phyloP scores from a whole-genome alignment of 2,888 invertebrate species.

The Congeria kusceri region DNA sequence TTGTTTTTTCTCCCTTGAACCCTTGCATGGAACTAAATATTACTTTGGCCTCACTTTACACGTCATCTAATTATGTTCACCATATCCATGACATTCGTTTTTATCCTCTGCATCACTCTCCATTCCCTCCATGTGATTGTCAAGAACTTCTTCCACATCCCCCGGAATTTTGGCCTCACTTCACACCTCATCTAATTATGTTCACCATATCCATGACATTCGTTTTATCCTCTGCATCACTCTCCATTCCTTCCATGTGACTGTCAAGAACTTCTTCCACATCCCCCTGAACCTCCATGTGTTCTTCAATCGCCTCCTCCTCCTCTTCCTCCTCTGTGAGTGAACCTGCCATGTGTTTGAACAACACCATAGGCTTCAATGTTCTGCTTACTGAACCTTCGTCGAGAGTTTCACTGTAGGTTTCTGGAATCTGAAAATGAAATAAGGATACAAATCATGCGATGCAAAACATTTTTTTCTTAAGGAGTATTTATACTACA shows the following conservation, averaged over 20 bases:
- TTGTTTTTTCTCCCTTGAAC: too few species aligned
- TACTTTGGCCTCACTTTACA: too few species aligned
- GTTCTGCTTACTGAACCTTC: background rate
- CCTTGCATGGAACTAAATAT: too few species aligned
- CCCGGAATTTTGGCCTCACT: too few species aligned
- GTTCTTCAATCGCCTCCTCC: constrained; percentile 35
- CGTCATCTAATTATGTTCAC: constrained; percentile 11
- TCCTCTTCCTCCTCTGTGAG: constrained; percentile 21
- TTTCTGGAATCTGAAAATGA: too few species aligned
- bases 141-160: constrained; percentile 20
- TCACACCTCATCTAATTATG: constrained; percentile 5
- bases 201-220: constrained; percentile 39
- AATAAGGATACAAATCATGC: too few species aligned
- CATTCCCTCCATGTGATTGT: constrained; percentile 39
- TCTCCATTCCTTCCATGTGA: constrained; percentile 39
- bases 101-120: constrained; percentile 33
- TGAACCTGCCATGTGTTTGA: background rate
- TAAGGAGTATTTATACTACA: too few species aligned
- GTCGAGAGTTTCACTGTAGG: too few species aligned
- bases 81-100: constrained; percentile 33
- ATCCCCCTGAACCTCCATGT: constrained; percentile 5
- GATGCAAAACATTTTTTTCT: too few species aligned
- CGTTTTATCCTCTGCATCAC: constrained; percentile 37
- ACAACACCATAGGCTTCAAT: background rate
- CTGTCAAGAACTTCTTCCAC: constrained; percentile 32